Evolutionary conservation across 2,888 invertebrate species (phyloP).

Genomic region (Hedya salicella): DNA sequence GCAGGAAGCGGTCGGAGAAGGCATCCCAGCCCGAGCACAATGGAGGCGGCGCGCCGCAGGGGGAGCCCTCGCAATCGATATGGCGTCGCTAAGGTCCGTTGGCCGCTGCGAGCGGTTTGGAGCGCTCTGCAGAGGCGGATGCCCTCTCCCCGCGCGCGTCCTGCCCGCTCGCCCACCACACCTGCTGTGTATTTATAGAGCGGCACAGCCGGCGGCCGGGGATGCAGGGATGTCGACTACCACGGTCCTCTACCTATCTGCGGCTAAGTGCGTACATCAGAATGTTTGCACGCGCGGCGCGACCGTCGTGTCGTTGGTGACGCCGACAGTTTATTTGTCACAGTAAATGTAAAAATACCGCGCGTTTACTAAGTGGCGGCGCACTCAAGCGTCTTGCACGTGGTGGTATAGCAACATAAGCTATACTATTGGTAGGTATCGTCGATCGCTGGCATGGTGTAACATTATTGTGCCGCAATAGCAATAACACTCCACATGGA

Average conservation of each 20-base stretch:
- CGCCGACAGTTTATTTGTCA: slow-evolving; percentile 73
- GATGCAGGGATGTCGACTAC: slow-evolving; percentile 79
- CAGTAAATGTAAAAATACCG: slow-evolving; percentile 75
- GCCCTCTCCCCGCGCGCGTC: slow-evolving; percentile 72
- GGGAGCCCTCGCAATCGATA: slow-evolving; percentile 85
- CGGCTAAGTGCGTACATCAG: slow-evolving; percentile 13
- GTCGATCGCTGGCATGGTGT: slow-evolving; percentile 15
- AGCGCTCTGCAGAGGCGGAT: slow-evolving; percentile 81
- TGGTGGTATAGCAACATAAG: slow-evolving; percentile 44
- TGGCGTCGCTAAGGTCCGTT: slow-evolving; percentile 85
- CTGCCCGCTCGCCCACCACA: slow-evolving; percentile 71
- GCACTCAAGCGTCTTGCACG: slow-evolving; percentile 48
- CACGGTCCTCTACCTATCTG: slow-evolving; percentile 67
- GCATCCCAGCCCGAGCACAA: slow-evolving; percentile 82
- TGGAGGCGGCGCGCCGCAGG: slow-evolving; percentile 83
- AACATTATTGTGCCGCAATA: slow-evolving; percentile 35
- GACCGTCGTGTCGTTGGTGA: slow-evolving; percentile 63
- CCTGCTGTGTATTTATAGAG: slow-evolving; percentile 84
- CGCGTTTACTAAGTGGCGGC: slow-evolving; percentile 58
- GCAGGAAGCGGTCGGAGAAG: slow-evolving; percentile 82
- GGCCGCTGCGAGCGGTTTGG: slow-evolving; percentile 82
- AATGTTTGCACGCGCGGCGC: slow-evolving; percentile 52
- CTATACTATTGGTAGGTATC: slow-evolving; percentile 39
- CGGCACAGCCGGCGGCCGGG: slow-evolving; percentile 74
- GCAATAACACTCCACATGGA: slow-evolving; percentile 40